Conservation (phyloP, 2,113 vertebrate genomes). For the Cyanoliseus patagonus region DNA sequence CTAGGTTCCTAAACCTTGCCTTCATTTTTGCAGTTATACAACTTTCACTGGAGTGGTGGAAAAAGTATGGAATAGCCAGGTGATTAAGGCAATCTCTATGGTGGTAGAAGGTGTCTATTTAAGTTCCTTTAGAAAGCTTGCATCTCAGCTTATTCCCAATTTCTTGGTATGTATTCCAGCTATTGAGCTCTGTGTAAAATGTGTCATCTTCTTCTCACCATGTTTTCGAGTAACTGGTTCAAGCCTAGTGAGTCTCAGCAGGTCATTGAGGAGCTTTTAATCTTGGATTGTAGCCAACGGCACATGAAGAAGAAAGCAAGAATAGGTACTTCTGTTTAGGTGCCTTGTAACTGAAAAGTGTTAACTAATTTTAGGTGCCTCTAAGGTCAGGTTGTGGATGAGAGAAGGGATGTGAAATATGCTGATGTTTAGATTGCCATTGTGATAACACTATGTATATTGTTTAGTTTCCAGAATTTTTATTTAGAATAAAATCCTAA, state of each 20-base stretch:
- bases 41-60: neutral
- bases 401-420: neutral
- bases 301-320: neutral
- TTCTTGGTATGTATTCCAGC: neutral
- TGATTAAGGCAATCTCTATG: neutral
- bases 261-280: neutral
- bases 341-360: neutral
- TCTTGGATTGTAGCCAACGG: rapidly evolving
- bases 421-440: neutral
- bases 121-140: neutral
- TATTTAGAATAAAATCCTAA: neutral
- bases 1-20: neutral
- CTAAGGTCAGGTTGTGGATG: neutral
- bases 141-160: neutral
- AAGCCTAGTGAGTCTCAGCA: neutral
- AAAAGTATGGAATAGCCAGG: neutral
- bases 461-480: neutral
- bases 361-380: neutral
- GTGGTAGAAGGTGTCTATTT: neutral
- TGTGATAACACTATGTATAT: neutral
- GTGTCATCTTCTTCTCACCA: neutral
- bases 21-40: neutral
- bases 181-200: neutral
- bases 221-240: neutral
- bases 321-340: neutral